phyloP scores from a whole-genome alignment of 2,888 invertebrate species.

The Coleophora deauratella region DNA sequence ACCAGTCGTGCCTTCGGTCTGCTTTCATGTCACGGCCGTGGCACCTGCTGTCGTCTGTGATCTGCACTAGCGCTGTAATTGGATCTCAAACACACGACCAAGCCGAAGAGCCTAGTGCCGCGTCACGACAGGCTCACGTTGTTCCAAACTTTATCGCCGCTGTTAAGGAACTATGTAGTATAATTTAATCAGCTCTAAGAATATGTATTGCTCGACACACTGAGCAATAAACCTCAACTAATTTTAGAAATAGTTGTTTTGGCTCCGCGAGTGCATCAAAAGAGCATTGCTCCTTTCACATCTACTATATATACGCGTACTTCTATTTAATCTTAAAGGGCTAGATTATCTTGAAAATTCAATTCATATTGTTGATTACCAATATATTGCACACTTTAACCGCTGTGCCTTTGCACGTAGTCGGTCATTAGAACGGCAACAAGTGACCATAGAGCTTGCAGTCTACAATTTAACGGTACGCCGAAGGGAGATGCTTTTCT shows the following conservation, averaged over 20 bases:
- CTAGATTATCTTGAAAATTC: too few species aligned
- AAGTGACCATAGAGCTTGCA: constrained; percentile 4
- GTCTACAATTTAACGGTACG: constrained; percentile 16
- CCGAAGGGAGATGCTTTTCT: constrained; percentile 15
- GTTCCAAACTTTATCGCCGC: constrained; percentile 1
- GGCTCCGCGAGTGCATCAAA: background rate
- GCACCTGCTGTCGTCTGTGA: too few species aligned
- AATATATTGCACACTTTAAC: background rate
- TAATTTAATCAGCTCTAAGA: constrained; percentile 18
- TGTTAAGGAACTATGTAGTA: constrained; percentile 14
- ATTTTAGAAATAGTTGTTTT: background rate
- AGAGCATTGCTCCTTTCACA: too few species aligned
- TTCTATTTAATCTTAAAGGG: too few species aligned
- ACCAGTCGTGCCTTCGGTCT: constrained; percentile 40
- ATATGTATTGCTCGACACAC: too few species aligned
- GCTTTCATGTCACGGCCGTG: constrained; percentile 36
- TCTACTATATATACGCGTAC: too few species aligned
- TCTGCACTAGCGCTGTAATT: constrained; percentile 30
- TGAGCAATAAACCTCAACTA: background rate
- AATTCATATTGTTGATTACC: too few species aligned
- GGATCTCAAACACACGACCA: constrained; percentile 25
- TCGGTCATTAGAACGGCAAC: constrained; percentile 1
- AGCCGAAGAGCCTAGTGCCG: too few species aligned
- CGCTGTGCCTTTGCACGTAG: background rate
- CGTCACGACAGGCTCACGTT: background rate